phyloP scores from a whole-genome alignment of 2,113 vertebrate genomes.

The Tretioscincus oriximinensis region DNA sequence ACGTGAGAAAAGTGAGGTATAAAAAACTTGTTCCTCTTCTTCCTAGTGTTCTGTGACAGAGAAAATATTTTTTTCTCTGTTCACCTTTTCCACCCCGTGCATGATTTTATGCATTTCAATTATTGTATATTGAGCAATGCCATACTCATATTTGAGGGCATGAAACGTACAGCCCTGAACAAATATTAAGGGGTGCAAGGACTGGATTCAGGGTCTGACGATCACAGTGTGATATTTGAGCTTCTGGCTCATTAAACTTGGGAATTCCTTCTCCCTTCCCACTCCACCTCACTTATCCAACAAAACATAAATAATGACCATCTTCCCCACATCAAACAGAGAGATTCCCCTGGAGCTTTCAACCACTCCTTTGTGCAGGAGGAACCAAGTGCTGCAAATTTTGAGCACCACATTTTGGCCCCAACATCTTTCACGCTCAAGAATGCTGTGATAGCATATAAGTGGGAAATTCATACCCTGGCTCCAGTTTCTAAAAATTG shows the following conservation, averaged over 20 bases:
- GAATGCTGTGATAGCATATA: constrained; percentile 48
- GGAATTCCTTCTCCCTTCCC: constrained; percentile 41
- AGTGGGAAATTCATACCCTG: constrained; percentile 59
- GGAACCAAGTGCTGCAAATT: constrained; percentile 37
- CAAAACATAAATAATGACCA: constrained; percentile 47
- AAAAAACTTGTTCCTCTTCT: no score
- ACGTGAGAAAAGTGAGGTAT: no score
- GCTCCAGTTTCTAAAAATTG: constrained; percentile 56
- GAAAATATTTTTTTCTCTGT: no score
- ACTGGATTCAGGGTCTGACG: neutral
- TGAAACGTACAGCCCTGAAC: no score
- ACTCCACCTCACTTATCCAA: neutral
- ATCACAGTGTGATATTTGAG: constrained; percentile 17
- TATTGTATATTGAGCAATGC: no score
- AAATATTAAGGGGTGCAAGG: neutral
- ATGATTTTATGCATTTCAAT: no score
- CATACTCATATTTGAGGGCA: no score
- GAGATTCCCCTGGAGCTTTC: constrained; percentile 38
- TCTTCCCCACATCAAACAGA: constrained; percentile 48
- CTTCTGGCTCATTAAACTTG: constrained; percentile 3
- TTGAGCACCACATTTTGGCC: constrained; percentile 38
- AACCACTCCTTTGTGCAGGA: constrained; percentile 27
- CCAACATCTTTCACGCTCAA: constrained; percentile 39
- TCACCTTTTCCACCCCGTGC: no score
- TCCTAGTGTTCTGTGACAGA: no score